phyloP scores from a whole-genome alignment of 2,888 invertebrate species.

The Perithous albicinctus region DNA sequence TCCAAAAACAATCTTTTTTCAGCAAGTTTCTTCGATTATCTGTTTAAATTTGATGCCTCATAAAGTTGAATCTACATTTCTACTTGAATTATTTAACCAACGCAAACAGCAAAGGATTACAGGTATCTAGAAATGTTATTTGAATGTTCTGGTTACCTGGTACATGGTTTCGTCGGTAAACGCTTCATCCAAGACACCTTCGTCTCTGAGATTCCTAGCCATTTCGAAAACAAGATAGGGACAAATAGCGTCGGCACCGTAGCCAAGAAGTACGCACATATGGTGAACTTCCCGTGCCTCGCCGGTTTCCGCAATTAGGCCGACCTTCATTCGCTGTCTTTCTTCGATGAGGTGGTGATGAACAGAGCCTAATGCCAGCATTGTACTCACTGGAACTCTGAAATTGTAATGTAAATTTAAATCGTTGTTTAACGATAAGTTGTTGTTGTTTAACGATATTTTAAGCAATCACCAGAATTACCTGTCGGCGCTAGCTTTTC shows the following conservation, averaged over 20 bases:
- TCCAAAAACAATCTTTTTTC: too few relatives aligned
- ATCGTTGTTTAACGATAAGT: background rate
- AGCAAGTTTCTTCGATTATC: too few relatives aligned
- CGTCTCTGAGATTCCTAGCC: constrained; percentile 93
- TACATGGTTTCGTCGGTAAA: constrained; percentile 93
- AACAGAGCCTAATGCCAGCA: constrained; percentile 95
- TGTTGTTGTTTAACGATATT: background rate
- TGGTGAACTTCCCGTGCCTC: constrained; percentile 99
- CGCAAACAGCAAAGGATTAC: background rate
- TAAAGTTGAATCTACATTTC: too few relatives aligned
- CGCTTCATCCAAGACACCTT: constrained; percentile 92
- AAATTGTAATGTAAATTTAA: background rate
- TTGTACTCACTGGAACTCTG: constrained; percentile 91
- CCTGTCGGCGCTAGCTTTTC: constrained; percentile 87
- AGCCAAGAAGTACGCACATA: constrained; percentile 97
- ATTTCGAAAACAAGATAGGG: constrained; percentile 98
- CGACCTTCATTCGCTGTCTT: constrained; percentile 98
- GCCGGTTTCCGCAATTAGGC: constrained; percentile 97
- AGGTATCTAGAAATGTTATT: background rate
- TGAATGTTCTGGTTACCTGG: constrained; percentile 84
- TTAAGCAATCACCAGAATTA: constrained; percentile 52
- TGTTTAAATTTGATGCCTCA: too few relatives aligned
- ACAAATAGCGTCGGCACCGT: constrained; percentile 99
- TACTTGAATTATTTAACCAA: too few relatives aligned
- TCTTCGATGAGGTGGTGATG: constrained; percentile 98